These are phyloP conservation scores for Megaceryle torquata DNA, from an alignment of 2,113 vertebrate species.

Conservation along the genomic window DNA sequence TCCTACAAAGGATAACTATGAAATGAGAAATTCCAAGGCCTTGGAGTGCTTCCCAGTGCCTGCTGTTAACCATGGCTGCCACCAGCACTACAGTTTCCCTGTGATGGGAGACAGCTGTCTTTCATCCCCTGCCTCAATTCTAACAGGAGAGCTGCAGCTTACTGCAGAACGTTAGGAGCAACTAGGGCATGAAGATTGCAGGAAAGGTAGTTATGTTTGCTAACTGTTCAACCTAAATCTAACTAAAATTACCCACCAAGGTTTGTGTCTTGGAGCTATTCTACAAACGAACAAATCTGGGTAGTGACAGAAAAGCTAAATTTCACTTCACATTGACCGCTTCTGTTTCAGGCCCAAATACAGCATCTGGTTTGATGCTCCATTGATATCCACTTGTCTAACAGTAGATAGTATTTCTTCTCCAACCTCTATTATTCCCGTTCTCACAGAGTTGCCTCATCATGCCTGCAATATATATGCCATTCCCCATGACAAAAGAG, in stretches of 20 bases:
- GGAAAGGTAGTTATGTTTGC: not conserved
- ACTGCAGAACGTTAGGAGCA: not conserved
- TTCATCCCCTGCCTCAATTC: not conserved
- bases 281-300: not conserved
- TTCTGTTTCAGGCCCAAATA: not conserved
- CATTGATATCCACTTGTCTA: not conserved
- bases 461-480: not conserved
- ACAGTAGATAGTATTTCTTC: not conserved
- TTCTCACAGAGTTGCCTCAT: not conserved
- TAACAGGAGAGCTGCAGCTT: not conserved
- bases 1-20: not conserved
- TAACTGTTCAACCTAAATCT: not conserved
- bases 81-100: not conserved
- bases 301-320: not conserved
- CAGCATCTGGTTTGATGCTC: not conserved
- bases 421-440: not conserved
- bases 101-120: accelerated
- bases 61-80: not conserved
- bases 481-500: not conserved
- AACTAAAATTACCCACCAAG: not conserved
- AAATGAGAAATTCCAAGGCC: not conserved
- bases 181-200: not conserved
- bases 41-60: accelerated
- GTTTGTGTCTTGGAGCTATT: not conserved
- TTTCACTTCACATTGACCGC: not conserved